phyloP scores from a whole-genome alignment of 1,140 invertebrate genomes.

The Drosophila neocordata region DNA sequence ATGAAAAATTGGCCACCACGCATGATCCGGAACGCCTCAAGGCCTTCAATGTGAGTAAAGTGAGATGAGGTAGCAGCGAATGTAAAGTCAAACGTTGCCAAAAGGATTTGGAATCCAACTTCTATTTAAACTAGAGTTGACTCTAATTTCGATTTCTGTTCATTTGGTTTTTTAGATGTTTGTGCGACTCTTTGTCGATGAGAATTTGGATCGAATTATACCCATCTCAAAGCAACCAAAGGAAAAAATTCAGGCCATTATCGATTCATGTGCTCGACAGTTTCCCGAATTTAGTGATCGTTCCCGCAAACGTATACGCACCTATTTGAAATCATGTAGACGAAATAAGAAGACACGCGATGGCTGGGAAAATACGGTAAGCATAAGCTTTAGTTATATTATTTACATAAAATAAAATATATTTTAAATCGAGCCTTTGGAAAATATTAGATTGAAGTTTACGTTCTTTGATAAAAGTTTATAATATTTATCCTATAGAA shows the following conservation, averaged over 20 bases:
- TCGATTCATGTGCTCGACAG: slow-evolving; percentile 97
- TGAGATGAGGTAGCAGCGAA: slow-evolving; percentile 50
- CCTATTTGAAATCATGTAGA: slow-evolving; percentile 97
- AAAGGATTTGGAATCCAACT: slow-evolving; percentile 35
- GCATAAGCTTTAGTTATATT: too few relatives aligned
- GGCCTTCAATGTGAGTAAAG: slow-evolving; percentile 95
- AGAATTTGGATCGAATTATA: slow-evolving; percentile 97
- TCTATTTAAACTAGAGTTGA: neutral
- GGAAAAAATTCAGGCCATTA: slow-evolving; percentile 98
- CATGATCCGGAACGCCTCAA: slow-evolving; percentile 98
- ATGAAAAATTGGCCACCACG: slow-evolving; percentile 89
- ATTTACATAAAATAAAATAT: too few relatives aligned
- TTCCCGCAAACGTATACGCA: slow-evolving; percentile 96
- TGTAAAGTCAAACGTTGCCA: slow-evolving; percentile 78
- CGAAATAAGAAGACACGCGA: slow-evolving; percentile 96
- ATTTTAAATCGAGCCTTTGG: too few relatives aligned
- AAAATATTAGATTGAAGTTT: too few relatives aligned
- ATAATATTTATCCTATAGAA: too few relatives aligned
- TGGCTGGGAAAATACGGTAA: slow-evolving; percentile 83
- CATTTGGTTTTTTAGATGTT: slow-evolving; percentile 92
- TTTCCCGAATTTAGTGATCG: slow-evolving; percentile 98
- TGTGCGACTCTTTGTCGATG: slow-evolving; percentile 97
- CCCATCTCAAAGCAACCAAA: slow-evolving; percentile 99
- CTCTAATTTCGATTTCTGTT: slow-evolving; percentile 13
- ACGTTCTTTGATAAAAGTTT: too few relatives aligned